Base-by-base conservation (phyloP, 2,113 vertebrate genomes). In the Brienomyrus brachyistius region DNA sequence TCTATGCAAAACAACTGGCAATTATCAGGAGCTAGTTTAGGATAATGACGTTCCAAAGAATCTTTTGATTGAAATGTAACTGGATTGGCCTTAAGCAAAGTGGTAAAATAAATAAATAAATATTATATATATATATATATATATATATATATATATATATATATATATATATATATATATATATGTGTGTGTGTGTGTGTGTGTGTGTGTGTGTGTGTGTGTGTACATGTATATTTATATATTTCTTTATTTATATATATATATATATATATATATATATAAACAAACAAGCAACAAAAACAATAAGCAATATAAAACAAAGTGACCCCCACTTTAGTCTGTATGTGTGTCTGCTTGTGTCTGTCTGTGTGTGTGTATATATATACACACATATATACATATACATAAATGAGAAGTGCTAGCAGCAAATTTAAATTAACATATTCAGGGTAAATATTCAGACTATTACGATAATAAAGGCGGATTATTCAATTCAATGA, bases 401-500 rank as follows among this genome's bases (percentile, higher is more conserved):
- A 92, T 93, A 93, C 93, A 94, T 94, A 94, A 91, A 93, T 88
- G 90, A 93, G 93, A 93, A 97, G 95, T 94, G 97, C 98, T 99
- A 88, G 96, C 97, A 99, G 98, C 97, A 96, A 98, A 97, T 96
- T 98, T 96, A 97, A 97, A 99, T 99, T 99, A 98, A 97, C 98
- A 99, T 99, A 98, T 98, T 98, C 97, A 97, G 97, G 97, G 98
- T 98, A 99, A 98, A 99, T 98, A 98, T 98, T 97, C 97, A 98
- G 97, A 96, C 96, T 97, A 98, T 98, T 97, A 97, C 98, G 98
- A 99, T 99, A 99, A 99, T 99, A 98, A 98, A 96, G 95, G 74
- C 96, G 97, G 98, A 99, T 99, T 99, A 99, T 99, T 98, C 97
- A 98, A 98, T 99, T 97, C 98, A 99, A 99, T 99, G 98, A 99